These are phyloP conservation scores for Gambusia holbrooki DNA, from an alignment of 2,113 vertebrate species.

Conservation along the genomic window DNA sequence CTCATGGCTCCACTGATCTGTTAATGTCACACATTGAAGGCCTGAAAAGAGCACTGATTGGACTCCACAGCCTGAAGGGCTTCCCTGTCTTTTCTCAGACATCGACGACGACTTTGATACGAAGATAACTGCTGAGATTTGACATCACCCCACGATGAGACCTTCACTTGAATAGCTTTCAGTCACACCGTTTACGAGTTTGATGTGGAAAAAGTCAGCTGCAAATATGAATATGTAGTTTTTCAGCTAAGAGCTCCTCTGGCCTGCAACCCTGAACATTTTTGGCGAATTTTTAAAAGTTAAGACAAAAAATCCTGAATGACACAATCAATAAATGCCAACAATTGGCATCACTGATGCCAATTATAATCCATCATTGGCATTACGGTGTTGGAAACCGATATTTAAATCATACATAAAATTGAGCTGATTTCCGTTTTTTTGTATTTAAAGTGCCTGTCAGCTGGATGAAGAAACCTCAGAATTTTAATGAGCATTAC, in stretches of 20 bases:
- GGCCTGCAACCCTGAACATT: conserved; percentile 2
- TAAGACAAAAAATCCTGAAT: conserved; percentile 25
- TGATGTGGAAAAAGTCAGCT: neutral
- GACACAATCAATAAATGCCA: neutral
- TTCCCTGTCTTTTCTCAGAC: conserved; percentile 29
- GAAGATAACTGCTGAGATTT: conserved; percentile 33
- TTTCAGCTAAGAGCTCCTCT: neutral
- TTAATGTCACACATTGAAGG: conserved; percentile 55
- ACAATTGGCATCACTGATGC: too few species aligned
- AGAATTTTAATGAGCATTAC: too few species aligned
- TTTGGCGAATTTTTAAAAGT: conserved; percentile 4
- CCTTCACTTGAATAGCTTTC: conserved; percentile 30
- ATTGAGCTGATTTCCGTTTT: neutral
- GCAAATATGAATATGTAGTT: conserved; percentile 1
- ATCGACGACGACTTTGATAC: conserved; percentile 35
- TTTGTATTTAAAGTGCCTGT: too few species aligned
- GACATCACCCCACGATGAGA: conserved; percentile 30
- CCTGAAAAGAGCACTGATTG: conserved; percentile 55
- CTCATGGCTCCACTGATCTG: conserved; percentile 58
- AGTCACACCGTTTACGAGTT: conserved; percentile 2
- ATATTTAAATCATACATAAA: neutral
- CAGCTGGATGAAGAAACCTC: too few species aligned
- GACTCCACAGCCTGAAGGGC: conserved; percentile 43
- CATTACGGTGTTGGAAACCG: neutral
- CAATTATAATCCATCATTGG: too few species aligned